Base-by-base conservation (phyloP, 2,888 invertebrate genomes). In the Catocala sponsa region DNA sequence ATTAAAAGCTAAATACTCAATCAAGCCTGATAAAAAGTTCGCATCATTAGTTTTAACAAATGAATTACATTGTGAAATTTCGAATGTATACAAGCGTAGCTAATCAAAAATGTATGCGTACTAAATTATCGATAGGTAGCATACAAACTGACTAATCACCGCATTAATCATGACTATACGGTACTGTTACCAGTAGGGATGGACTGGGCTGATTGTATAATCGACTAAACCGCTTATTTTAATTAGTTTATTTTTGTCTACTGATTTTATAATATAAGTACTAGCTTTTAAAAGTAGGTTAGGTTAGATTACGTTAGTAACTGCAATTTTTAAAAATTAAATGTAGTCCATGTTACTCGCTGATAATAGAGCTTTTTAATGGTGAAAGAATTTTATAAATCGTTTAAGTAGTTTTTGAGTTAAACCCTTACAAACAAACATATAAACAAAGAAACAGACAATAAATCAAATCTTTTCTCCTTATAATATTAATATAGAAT, bases 121-220 rank as follows among this genome's bases (percentile, higher is more conserved):
- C 70, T 74, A 74, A 78, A 80, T 75, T 74, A 69, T 76, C 67
- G 59, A 78, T 78, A 79, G 79, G 79, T 80, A 74, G 78, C 78
- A 72, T 74, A 72, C 70, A 78, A 72, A 74, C 74, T 78, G 60
- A 71, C 79, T 79, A 79, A 81, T 80, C 74, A 81, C 78, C 47
- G 47, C 65, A 80, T 80, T 80, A 78, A 80, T 81, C 79, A 80
- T 58, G 49, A 33, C 47, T 54, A 49, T 61, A 15, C 63, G 54
- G 62, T 74, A 74, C 68, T 61, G 63, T 69, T 65, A 64, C 41
- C 59, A 62, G 59, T 69, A 76, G 61, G 67, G 72, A 56, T 68
- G 76, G 59, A 59, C 59, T 47, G 56, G 2, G 52, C 42, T 15
- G 56, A 55, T 48, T 55, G 48, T 47, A 41, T 62, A 60, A 61